Percentiles rank a stretch among this genome's conserved stretches.
Conservation (phyloP, 2,888 invertebrate genomes). For the Cetonia aurata region DNA sequence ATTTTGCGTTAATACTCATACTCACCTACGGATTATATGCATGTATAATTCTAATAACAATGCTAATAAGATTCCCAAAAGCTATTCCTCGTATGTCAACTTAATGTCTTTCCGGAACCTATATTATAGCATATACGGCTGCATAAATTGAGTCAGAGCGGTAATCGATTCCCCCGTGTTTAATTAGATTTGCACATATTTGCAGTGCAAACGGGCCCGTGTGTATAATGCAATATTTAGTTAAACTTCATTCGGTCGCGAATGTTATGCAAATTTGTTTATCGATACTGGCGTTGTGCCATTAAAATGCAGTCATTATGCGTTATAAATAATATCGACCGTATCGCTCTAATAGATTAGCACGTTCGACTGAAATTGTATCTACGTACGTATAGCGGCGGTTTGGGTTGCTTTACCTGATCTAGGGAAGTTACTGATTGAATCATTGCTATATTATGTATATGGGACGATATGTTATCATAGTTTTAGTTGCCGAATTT, state of each 20-base stretch:
- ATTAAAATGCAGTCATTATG: constrained; percentile 22
- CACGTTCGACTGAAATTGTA: constrained; percentile 17
- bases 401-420: neutral
- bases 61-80: no score
- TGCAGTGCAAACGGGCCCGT: constrained; percentile 14
- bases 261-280: constrained; percentile 34
- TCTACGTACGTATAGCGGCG: neutral
- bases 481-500: no score
- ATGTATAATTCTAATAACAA: no score
- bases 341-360: constrained; percentile 6
- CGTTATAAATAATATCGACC: constrained; percentile 13
- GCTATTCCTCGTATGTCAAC: no score
- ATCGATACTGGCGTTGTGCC: constrained; percentile 16
- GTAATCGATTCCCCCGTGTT: constrained; percentile 15
- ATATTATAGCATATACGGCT: neutral
- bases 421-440: constrained; percentile 8
- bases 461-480: no score
- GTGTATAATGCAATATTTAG: constrained; percentile 22
- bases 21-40: no score
- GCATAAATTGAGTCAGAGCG: constrained; percentile 1
- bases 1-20: no score
- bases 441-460: neutral
- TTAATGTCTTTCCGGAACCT: no score
- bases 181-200: constrained; percentile 35
- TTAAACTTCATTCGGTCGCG: constrained; percentile 19